These are phyloP conservation scores for Eupithecia exiguata DNA, from an alignment of 2,888 invertebrate species.

Conservation along the genomic window DNA sequence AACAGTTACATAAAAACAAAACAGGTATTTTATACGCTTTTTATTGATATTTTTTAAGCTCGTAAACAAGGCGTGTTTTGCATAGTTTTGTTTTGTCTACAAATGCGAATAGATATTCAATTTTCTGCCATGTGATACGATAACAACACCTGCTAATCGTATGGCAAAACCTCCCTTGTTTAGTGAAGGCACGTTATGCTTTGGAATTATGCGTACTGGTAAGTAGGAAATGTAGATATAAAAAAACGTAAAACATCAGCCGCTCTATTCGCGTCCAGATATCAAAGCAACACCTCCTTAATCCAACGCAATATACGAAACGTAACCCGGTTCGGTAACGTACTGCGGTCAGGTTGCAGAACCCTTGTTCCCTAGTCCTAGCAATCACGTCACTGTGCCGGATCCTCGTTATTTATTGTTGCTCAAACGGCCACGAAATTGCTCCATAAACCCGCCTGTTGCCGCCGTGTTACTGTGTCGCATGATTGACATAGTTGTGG, in stretches of 20 bases:
- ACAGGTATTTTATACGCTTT: not conserved
- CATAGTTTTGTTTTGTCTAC: not conserved
- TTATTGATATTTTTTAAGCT: not conserved
- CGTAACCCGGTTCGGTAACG: constrained; percentile 59
- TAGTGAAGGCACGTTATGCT: not conserved
- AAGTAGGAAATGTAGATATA: too few species aligned
- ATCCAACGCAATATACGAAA: constrained; percentile 53
- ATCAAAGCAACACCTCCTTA: not conserved
- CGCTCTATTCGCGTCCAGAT: constrained; percentile 8
- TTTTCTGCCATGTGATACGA: not conserved
- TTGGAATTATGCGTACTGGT: too few species aligned
- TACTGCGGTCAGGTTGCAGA: constrained; percentile 54
- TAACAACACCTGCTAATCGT: not conserved
- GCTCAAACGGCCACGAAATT: constrained; percentile 48
- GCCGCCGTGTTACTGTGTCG: constrained; percentile 49
- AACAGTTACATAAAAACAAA: not conserved
- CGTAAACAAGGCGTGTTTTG: not conserved
- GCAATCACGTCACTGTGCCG: constrained; percentile 59
- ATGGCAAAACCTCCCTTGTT: not conserved
- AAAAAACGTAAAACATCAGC: not conserved
- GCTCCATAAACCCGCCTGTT: constrained; percentile 43
- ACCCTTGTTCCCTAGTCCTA: constrained; percentile 48
- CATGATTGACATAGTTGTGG: constrained; percentile 37
- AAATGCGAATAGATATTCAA: not conserved
- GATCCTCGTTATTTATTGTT: constrained; percentile 68